Base-by-base conservation (phyloP, 1,140 invertebrate genomes). In the Lordiphosa mommai region DNA sequence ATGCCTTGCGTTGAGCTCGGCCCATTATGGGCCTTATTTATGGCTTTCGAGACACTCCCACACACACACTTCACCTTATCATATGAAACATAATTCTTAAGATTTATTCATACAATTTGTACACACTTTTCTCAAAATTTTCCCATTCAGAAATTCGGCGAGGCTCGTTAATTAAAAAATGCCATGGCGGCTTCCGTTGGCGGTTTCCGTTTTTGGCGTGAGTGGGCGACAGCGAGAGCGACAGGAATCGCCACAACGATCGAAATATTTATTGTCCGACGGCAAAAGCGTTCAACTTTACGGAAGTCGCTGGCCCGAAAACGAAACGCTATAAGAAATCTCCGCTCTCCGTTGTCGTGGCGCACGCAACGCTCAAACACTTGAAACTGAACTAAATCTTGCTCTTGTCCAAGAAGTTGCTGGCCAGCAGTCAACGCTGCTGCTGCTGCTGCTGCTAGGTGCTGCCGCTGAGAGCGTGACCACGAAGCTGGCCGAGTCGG, bases 341-440 rank as follows among this genome's bases (percentile, higher is more conserved):
- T 61, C 61, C 77, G 72, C 66, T 87, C 65, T 41, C 72, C 71
- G 72, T 76, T 74, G 20, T 43, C 64, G 86, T 73, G 73, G 77
- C 76, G 85, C 85, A 87, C 85, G 79, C 82, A 87, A 87, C 85
- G 85, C 85, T 77, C 72, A 84, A 85, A 87, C 85, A 87, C 85
- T 87, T 82, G 79, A 87, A 85, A 87, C 80, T 85, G 74, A 87
- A 87, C 85, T 80, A 87, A 87, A 87, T 87, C 74, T 87, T 61
- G 76, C 79, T 77, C 40, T 82, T 87, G 85, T 87, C 85, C 85
- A 87, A 87, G 85, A 87, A 87, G 85, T 87, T 87, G 85, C 79
- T 87, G 85, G 79, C 72, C 72, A 66, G 66, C 72, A 79, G 77
- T 70, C 49, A 53, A 71, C 29, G 32, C 46, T 34, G 52, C 36